Base-by-base conservation (phyloP, 2,888 invertebrate genomes). In the Orchesellides sinensis region DNA sequence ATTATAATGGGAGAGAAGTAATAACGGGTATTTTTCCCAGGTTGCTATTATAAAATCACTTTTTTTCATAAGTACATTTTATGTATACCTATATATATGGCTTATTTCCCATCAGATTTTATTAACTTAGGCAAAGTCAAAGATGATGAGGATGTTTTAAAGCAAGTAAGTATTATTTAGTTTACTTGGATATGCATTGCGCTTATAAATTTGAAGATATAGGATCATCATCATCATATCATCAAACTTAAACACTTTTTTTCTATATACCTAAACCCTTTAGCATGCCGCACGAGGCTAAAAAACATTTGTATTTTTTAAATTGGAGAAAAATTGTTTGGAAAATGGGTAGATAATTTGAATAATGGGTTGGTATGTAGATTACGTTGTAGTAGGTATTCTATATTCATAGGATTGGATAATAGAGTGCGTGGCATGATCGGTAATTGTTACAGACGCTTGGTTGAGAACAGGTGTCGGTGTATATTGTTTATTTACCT, bases 401-500 rank as follows among this genome's bases (percentile, higher is more conserved):
- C n/a, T n/a, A n/a, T n/a, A n/a, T n/a, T n/a, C 14, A 54, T 23
- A 54, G 21, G 19, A 54, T n/a, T 8, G 6, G 59, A 59, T 32
- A 32, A 32, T 59, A 52, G 54, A 59, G 40, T 29, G 12, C 25
- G 8, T 54, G 3, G 54, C 12, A 12, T 8, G 35, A 12, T 35
- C 21, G 23, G 54, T 35, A 6, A 35, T 52, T 3, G 6, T 17
- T 17, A 52, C 4, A 17, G 19, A 32, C 29, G 32, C 32, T 29
- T 59, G 52, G 6, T 3, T 2, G 52, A 52, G 59, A 59, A 25
- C 65, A 65, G 74, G 74, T 65, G 74, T 65, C 65, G 74, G 52
- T 35, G n/a, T n/a, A 65, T 65, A 52, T 74, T 32, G 49, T 52
- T 65, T 65, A 65, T 74, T 63, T 74, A 54, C 21, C 65, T 65